A percentile compares a stretch with the other conserved stretches of the same genome.
These are phyloP conservation scores for Hippocampus zosterae DNA, from an alignment of 2,113 vertebrate genomes.

Conservation along the genomic window DNA sequence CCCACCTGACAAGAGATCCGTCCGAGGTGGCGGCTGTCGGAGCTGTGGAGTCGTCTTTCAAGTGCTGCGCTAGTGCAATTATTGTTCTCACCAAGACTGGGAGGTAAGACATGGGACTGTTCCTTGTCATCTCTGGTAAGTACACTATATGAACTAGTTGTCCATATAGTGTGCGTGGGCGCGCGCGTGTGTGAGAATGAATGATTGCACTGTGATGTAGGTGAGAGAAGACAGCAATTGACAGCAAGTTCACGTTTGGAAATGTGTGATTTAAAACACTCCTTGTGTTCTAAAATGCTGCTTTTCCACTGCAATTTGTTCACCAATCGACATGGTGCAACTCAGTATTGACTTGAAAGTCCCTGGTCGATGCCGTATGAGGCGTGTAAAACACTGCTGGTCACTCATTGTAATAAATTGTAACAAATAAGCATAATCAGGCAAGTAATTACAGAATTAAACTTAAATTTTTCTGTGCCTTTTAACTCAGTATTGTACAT, in stretches of 20 bases:
- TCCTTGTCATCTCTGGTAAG: slow-evolving; percentile 39
- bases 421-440: too few species aligned
- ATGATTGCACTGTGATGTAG: background rate
- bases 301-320: background rate
- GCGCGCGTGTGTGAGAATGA: background rate
- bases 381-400: too few species aligned
- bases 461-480: too few species aligned
- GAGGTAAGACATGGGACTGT: slow-evolving; percentile 79
- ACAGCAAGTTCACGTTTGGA: background rate
- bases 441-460: too few species aligned
- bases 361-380: too few species aligned
- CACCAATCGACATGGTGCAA: too few species aligned
- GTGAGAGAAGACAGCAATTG: background rate
- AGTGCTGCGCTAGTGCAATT: slow-evolving; percentile 92
- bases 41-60: slow-evolving; percentile 95
- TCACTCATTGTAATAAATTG: too few species aligned
- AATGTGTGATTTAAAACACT: background rate
- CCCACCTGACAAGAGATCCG: slow-evolving; percentile 86
- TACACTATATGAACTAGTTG: background rate
- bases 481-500: too few species aligned
- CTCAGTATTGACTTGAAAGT: too few species aligned
- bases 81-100: slow-evolving; percentile 96
- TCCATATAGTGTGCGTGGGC: background rate
- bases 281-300: background rate
- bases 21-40: slow-evolving; percentile 91